Percentiles rank a stretch among this genome's conserved stretches.
phyloP scores from a whole-genome alignment of 53 echinoderm and acorn worm genomes.

The Luidia sarsii region DNA sequence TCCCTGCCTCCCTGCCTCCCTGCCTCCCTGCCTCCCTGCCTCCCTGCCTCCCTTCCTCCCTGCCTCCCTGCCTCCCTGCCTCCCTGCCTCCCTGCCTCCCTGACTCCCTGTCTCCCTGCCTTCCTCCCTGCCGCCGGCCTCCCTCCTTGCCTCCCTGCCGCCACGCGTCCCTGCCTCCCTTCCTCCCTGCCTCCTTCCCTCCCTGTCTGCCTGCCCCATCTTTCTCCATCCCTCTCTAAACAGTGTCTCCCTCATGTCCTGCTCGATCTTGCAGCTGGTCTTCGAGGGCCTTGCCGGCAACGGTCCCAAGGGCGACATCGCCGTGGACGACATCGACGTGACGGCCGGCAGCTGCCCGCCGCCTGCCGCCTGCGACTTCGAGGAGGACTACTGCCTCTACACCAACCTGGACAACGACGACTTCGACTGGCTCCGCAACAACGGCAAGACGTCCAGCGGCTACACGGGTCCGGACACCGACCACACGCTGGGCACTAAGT shows the following conservation, averaged over 20 bases:
- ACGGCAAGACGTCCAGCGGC: constrained; percentile 51
- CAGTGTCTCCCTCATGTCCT: background rate
- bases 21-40: too few relatives aligned
- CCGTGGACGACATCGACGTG: constrained; percentile 88
- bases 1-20: too few relatives aligned
- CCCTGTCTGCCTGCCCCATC: too few relatives aligned
- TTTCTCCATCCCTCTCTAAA: too few relatives aligned
- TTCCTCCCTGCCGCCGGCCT: too few relatives aligned
- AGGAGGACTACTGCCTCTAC: constrained; percentile 78
- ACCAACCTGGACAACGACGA: constrained; percentile 71
- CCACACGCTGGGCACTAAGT: constrained; percentile 77
- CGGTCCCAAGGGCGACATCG: constrained; percentile 68
- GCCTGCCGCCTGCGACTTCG: constrained; percentile 78
- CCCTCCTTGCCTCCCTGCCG: too few relatives aligned
- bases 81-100: too few relatives aligned
- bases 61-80: too few relatives aligned
- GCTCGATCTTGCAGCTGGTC: constrained; percentile 46
- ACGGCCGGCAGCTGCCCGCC: constrained; percentile 64
- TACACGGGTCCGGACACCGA: constrained; percentile 73
- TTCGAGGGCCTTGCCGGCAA: constrained; percentile 69
- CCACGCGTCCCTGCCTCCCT: too few relatives aligned
- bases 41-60: too few relatives aligned
- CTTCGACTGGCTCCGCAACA: constrained; percentile 84
- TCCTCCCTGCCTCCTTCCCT: too few relatives aligned
- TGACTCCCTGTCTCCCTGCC: too few relatives aligned